These are phyloP conservation scores for Corydoras sp. DNA, from an alignment of 2,113 vertebrate genomes.

Conservation along the genomic window DNA sequence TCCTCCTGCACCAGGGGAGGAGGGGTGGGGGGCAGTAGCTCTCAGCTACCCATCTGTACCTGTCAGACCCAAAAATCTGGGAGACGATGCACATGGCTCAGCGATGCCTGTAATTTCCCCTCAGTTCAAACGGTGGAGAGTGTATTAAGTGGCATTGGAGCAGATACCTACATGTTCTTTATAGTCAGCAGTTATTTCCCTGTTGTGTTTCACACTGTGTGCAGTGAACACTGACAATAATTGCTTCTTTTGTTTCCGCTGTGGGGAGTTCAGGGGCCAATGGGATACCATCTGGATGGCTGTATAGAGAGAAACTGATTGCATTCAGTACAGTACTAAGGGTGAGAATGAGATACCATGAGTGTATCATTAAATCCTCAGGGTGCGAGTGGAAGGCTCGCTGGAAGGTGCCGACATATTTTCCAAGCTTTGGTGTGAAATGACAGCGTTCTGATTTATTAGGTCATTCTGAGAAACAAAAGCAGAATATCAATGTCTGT, in stretches of 20 bases:
- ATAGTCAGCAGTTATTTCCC: background rate
- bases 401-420: constrained; percentile 17
- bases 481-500: constrained; percentile 9
- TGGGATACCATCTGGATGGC: constrained; percentile 14
- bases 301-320: constrained; percentile 25
- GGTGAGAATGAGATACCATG: constrained; percentile 12
- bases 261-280: constrained; percentile 11
- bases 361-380: constrained; percentile 4
- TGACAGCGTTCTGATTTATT: background rate
- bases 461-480: constrained; percentile 20
- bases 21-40: constrained; percentile 20
- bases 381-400: constrained; percentile 10
- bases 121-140: no score
- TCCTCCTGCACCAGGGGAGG: constrained; percentile 11
- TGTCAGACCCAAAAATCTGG: background rate
- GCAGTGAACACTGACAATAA: constrained; percentile 5
- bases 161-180: background rate
- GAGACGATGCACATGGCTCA: no score
- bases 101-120: no score
- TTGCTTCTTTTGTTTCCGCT: constrained; percentile 9
- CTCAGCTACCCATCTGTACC: constrained; percentile 44
- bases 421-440: constrained; percentile 13
- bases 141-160: no score
- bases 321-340: constrained; percentile 7
- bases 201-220: background rate